phyloP scores from a whole-genome alignment of 2,888 invertebrate genomes.

The Enoplolaimus lenunculus region DNA sequence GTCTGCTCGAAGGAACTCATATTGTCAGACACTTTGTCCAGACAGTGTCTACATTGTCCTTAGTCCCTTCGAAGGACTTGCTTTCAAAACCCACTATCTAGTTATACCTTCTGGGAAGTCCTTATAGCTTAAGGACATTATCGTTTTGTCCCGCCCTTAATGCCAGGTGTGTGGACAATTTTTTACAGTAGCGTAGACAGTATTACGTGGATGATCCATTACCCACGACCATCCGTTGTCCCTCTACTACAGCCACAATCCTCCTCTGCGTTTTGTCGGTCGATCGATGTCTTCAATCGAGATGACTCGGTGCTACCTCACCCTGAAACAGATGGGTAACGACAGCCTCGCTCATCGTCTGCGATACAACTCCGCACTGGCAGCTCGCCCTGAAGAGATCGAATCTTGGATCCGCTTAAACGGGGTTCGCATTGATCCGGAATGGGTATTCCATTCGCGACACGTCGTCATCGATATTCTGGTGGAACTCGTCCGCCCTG shows the following conservation, averaged over 20 bases:
- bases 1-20: too few species aligned
- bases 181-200: too few species aligned
- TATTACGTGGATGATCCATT: neutral
- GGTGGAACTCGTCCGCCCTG: neutral
- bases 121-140: too few species aligned
- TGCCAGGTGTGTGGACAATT: too few species aligned
- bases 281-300: conserved; percentile 10
- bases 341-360: conserved; percentile 1
- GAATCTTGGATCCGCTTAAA: conserved; percentile 7
- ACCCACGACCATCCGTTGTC: conserved; percentile 5
- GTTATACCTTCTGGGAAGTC: neutral
- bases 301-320: neutral
- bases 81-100: too few species aligned
- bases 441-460: conserved; percentile 1
- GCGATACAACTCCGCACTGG: neutral
- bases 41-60: too few species aligned
- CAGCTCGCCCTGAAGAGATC: neutral
- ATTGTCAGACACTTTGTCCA: too few species aligned
- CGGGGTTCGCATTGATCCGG: conserved; percentile 1
- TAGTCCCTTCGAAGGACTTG: too few species aligned
- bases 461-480: conserved; percentile 1
- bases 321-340: neutral
- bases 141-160: too few species aligned
- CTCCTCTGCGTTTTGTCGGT: neutral
- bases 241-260: conserved; percentile 1